Percentiles rank a stretch among this genome's conserved stretches.
Conservation (phyloP, 2,888 invertebrate genomes). For the Dicyrtoma fusca region DNA sequence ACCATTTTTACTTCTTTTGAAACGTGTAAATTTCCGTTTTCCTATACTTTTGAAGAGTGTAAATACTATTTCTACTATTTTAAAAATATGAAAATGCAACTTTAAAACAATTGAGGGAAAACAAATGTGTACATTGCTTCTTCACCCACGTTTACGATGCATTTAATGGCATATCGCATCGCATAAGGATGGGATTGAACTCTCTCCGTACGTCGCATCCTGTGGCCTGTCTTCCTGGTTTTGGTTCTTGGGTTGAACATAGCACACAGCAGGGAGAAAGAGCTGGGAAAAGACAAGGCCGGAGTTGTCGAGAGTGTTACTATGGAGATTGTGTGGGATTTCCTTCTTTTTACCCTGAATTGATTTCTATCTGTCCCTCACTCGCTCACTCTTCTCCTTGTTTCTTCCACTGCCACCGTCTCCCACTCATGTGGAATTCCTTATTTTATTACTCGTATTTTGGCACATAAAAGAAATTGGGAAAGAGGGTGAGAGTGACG, state of each 20-base stretch:
- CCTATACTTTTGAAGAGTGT: no score
- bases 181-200: no score
- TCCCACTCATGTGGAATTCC: constrained; percentile 55
- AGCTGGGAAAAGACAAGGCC: constrained; percentile 15
- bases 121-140: no score
- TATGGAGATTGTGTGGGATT: constrained; percentile 49
- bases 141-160: no score
- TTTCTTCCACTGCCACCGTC: constrained; percentile 36
- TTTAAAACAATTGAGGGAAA: no score
- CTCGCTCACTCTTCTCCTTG: constrained; percentile 20
- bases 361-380: constrained; percentile 48
- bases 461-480: constrained; percentile 56
- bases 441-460: constrained; percentile 57
- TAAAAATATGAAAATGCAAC: no score
- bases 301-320: constrained; percentile 35
- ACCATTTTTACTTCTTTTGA: no score
- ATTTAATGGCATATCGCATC: no score
- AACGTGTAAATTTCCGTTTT: no score
- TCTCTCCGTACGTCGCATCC: no score
- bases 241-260: background rate
- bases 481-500: constrained; percentile 31
- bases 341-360: constrained; percentile 48
- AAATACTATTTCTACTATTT: no score
- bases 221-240: no score
- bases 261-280: background rate